Evolutionary conservation across 1,140 invertebrate species (phyloP), one percentile per base, ranked within the genome.

Genomic region (Papilio polyxenes): DNA sequence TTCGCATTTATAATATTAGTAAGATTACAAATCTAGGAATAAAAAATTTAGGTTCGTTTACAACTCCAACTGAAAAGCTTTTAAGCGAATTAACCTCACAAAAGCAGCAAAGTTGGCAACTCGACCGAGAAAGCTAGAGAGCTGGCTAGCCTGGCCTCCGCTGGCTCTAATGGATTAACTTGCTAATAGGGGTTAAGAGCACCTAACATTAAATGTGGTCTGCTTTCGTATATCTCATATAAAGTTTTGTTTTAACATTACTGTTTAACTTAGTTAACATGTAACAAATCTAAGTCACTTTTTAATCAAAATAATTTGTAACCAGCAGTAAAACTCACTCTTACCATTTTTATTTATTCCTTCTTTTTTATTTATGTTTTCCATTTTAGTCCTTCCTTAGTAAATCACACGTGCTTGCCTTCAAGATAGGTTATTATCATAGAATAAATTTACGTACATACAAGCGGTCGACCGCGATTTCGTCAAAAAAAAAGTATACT

Each of bases 171-270:
- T 72, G 65, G 65, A 72, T 37, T 72, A 72, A 72, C 23, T 72
- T 72, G 65, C 65, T 72, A 72, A 72, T 72, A 37, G 65, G 65
- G 20, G 65, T 72, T 72, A 72, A 72, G 31, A 72, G 65, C 65
- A 72, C 65, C 31, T 72, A 72, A 40, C 65, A 13, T 72, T 72
- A 40, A 72, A 72, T 65, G 3, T 65, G 31, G n/a, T 62, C n/a
- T 20, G 23, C 10, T 65, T 65, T 23, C 3, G 23, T 65, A 31
- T 20, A 23, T 51, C 11, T 51, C 10, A 13, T 53, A 15, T 17
- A 15, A 51, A 51, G 15, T 15, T 53, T 53, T 53, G 6, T 53
- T 53, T 53, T 53, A 53, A 17, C 15, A 53, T 6, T 53, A 5
- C n/a, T 62, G n/a, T n/a, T 62, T 9, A 23, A 62, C 13, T 15